Base-by-base conservation (phyloP, 2,797 vertebrate species). In the Parauchenoglanis ngamensis region DNA sequence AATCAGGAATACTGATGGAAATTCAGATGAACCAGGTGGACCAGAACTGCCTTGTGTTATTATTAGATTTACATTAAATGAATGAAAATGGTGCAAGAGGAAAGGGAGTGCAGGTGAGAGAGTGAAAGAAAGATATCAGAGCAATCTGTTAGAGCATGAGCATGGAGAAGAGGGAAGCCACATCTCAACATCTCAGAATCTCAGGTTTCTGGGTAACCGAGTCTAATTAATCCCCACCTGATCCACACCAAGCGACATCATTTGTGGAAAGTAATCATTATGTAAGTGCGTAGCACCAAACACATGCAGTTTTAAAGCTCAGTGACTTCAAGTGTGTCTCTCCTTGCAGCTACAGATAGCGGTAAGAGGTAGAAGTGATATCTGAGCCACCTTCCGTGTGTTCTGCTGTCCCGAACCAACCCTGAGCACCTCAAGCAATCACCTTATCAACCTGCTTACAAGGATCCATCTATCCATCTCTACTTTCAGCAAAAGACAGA, bases 251-350 rank as follows among this genome's bases (percentile, higher is more conserved):
- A 59, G 87, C 61, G 23, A 65, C 46, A 83, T 81, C 70, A 86
- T 79, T 82, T 81, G 80, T 79, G 67, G 87, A 83, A 80, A 75
- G 83, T 83, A 83, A 83, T 86, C 65, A 83, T 83, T 87, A 83
- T 73, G 86, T 67, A 85, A 79, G 86, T 72, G 75, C 40, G 59
- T 57, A 59, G 86, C 87, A 84, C n/a, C 78, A 85, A 87, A 90
- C 81, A 85, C 88, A 90, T 84, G 84, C 83, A 89, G 88, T 84
- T 89, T 89, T 89, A 89, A 89, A 86, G 81, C 88, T 89, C 88
- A 89, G 63, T 80, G 65, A 79, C 84, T 89, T 87, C 76, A 67
- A 75, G 85, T 57, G 49, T 87, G 77, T 89, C 84, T 90, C 84
- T 88, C 82, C 90, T 88, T 87, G 87, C 86, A 88, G 82, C 77